Evolutionary conservation across 1,140 invertebrate genomes (phyloP).

Genomic region (Drosophila quadrilineata): DNA sequence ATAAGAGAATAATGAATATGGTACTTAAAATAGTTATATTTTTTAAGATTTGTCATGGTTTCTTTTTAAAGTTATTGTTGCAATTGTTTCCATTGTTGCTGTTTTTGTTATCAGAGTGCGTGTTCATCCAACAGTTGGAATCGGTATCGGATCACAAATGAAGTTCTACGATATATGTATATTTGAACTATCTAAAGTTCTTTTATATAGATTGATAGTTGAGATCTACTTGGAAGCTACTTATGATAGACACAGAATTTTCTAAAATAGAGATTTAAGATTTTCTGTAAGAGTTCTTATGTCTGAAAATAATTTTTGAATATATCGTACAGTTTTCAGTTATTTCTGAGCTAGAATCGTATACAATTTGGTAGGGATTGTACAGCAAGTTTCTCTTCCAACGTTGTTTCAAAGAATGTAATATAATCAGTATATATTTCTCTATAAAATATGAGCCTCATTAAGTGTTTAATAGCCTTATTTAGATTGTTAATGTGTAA

Average conservation of each 20-base stretch:
- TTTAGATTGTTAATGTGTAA: background rate
- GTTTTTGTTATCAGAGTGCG: conserved; percentile 44
- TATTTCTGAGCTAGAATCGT: too few relatives aligned
- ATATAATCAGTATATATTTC: too few relatives aligned
- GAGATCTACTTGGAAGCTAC: too few relatives aligned
- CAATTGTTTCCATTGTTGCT: conserved; percentile 16
- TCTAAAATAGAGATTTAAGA: background rate
- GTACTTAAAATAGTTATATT: conserved; percentile 19
- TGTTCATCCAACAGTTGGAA: conserved; percentile 33
- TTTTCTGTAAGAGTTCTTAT: background rate
- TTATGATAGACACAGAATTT: too few relatives aligned
- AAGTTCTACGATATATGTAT: background rate
- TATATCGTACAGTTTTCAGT: too few relatives aligned
- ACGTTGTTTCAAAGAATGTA: too few relatives aligned
- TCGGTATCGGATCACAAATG: background rate
- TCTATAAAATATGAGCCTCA: too few relatives aligned
- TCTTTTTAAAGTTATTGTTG: conserved; percentile 39
- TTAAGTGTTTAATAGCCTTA: background rate
- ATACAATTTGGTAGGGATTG: too few relatives aligned
- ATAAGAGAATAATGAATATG: conserved; percentile 1
- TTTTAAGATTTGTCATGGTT: conserved; percentile 51
- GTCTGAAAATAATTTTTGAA: background rate
- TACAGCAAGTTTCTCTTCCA: too few relatives aligned
- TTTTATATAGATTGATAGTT: background rate
- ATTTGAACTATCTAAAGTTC: too few relatives aligned